Base-by-base conservation (phyloP, 2,888 invertebrate genomes). In the Coenonympha arcania region DNA sequence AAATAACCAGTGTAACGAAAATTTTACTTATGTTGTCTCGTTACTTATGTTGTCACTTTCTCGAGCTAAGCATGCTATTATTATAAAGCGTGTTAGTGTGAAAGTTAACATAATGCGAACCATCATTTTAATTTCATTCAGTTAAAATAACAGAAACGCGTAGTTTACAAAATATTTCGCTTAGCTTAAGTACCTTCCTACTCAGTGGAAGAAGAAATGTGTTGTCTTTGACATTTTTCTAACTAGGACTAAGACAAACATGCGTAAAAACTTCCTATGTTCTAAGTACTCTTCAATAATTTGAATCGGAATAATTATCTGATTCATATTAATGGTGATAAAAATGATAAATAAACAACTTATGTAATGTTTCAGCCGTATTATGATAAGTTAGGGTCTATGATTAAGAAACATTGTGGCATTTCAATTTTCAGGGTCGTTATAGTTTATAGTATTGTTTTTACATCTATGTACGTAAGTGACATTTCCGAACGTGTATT, bases 11-110 rank as follows among this genome's bases (percentile, higher is more conserved):
- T 65, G 64, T 65, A 65, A 76, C 72, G 68, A 74, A 73, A 71
- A 73, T 71, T 71, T 63, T 68, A 66, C 51, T 55, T 53, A 65
- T n/a, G n/a, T 62, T 56, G 63, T 64, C 65, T 61, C 57, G 57
- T 66, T 67, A 65, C 22, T 24, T 39, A n/a, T n/a, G n/a, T n/a
- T 39, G 64, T 62, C 66, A 65, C 68, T 71, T 68, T 66, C 62
- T 64, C 65, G 66, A 65, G 65, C 71, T 71, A 70, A 66, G 64
- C 66, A 61, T 62, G 63, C 50, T 65, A 64, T 62, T 62, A 42
- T 58, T 58, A 54, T 50, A 53, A 52, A 56, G 56, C 55, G 54
- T 61, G 51, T 59, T 55, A 53, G 48, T 55, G 57, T 58, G 58
- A 59, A 59, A 59, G 61, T 61, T 57, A 53, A 50, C 36, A 46